These are phyloP conservation scores for Pteronura brasiliensis DNA, from an alignment of 2,113 vertebrate genomes.

Conservation along the genomic window DNA sequence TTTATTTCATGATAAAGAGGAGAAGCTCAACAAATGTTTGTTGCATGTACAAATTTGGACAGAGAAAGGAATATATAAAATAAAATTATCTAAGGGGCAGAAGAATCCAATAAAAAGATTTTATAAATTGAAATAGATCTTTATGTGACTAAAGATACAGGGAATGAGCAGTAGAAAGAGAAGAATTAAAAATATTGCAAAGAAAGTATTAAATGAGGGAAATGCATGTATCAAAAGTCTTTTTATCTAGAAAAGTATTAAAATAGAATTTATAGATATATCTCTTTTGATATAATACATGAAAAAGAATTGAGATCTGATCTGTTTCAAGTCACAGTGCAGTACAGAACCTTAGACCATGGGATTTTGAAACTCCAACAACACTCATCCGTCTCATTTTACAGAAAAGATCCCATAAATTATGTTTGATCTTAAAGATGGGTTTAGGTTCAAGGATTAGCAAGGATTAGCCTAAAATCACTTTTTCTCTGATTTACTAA, in stretches of 20 bases:
- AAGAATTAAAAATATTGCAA: constrained; percentile 14
- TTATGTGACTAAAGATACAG: background rate
- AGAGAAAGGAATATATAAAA: background rate
- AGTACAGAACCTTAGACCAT: background rate
- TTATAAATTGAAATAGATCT: background rate
- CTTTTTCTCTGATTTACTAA: constrained; percentile 10
- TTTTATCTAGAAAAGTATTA: background rate
- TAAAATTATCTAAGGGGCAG: background rate
- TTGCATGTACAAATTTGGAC: background rate
- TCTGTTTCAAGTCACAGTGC: background rate
- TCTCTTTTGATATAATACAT: background rate
- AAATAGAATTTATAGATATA: background rate
- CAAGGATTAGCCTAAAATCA: background rate
- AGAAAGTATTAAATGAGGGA: background rate
- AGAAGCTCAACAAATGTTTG: background rate
- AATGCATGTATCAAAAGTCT: background rate
- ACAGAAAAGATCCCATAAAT: background rate
- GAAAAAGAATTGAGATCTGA: constrained; percentile 3
- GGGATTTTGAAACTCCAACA: background rate
- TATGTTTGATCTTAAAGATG: background rate
- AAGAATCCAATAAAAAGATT: background rate
- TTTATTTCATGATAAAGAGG: background rate
- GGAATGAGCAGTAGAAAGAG: background rate
- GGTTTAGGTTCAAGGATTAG: background rate
- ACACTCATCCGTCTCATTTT: background rate